phyloP scores from a whole-genome alignment of 2,888 invertebrate species.

The Cybosia mesomella region DNA sequence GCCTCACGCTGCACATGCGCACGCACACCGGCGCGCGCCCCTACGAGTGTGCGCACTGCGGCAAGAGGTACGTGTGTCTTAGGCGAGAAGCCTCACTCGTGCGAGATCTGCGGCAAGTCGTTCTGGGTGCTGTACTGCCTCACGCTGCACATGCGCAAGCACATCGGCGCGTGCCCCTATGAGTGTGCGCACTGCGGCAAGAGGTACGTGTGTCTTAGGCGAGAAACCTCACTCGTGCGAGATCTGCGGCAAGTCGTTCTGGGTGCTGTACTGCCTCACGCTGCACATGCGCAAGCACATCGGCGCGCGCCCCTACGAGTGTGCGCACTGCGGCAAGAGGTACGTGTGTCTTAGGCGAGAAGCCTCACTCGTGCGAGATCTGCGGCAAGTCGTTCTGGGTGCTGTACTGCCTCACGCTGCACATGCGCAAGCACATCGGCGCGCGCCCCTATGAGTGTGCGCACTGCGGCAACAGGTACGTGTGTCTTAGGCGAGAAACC shows the following conservation, averaged over 20 bases:
- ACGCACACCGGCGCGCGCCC: conserved; percentile 93
- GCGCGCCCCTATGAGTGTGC: conserved; percentile 92
- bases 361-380: conserved; percentile 92
- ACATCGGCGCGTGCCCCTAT: conserved; percentile 92
- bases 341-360: too few relatives aligned
- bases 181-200: conserved; percentile 86
- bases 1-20: conserved; percentile 92
- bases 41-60: conserved; percentile 90
- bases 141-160: conserved; percentile 93
- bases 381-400: conserved; percentile 94
- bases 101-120: conserved; percentile 93
- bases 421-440: conserved; percentile 93
- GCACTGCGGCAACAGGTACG: conserved; percentile 67
- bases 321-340: too few relatives aligned
- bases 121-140: conserved; percentile 93
- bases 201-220: too few relatives aligned
- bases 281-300: conserved; percentile 93
- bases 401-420: conserved; percentile 92
- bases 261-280: conserved; percentile 93
- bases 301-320: conserved; percentile 91
- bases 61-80: too few relatives aligned
- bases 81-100: too few relatives aligned
- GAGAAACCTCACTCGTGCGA: too few relatives aligned
- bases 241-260: conserved; percentile 93
- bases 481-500: too few relatives aligned